These are phyloP conservation scores for Serripes groenlandicus DNA, from an alignment of 2,888 invertebrate genomes.

Conservation along the genomic window DNA sequence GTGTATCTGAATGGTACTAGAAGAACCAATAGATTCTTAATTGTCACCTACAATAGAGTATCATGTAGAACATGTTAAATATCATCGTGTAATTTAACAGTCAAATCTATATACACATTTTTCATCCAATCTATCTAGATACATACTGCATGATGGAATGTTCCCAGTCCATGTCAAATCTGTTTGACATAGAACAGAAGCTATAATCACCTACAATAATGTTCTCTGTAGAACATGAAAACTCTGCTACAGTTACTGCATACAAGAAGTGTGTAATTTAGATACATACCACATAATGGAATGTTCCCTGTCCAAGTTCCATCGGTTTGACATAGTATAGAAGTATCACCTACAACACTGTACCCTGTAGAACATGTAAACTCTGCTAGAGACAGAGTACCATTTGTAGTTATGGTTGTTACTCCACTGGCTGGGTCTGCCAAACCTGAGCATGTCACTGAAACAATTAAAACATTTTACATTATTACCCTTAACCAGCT, in stretches of 20 bases:
- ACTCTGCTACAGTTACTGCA: constrained; percentile 50
- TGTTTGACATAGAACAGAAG: constrained; percentile 64
- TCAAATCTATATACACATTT: too few species aligned
- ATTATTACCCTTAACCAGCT: too few species aligned
- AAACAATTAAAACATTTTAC: background rate
- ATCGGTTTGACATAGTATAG: constrained; percentile 62
- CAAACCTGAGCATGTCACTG: constrained; percentile 41
- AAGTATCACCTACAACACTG: constrained; percentile 60
- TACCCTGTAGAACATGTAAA: constrained; percentile 70
- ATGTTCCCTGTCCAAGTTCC: constrained; percentile 62
- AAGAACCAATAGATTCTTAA: too few species aligned
- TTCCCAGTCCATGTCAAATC: constrained; percentile 63
- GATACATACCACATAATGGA: constrained; percentile 57
- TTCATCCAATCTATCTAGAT: too few species aligned
- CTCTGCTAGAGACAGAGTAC: constrained; percentile 40
- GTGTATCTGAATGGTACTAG: too few species aligned
- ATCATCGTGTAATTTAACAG: too few species aligned
- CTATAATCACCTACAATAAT: constrained; percentile 62
- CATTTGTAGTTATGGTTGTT: constrained; percentile 43
- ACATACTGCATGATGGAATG: constrained; percentile 56
- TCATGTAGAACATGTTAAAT: too few species aligned
- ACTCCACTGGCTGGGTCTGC: constrained; percentile 35
- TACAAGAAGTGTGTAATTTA: too few species aligned
- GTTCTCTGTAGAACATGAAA: constrained; percentile 68
- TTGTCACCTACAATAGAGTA: too few species aligned